Base-by-base conservation (phyloP, 37 sponge, comb jelly and placozoan genomes). In the Spongilla lacustris region DNA sequence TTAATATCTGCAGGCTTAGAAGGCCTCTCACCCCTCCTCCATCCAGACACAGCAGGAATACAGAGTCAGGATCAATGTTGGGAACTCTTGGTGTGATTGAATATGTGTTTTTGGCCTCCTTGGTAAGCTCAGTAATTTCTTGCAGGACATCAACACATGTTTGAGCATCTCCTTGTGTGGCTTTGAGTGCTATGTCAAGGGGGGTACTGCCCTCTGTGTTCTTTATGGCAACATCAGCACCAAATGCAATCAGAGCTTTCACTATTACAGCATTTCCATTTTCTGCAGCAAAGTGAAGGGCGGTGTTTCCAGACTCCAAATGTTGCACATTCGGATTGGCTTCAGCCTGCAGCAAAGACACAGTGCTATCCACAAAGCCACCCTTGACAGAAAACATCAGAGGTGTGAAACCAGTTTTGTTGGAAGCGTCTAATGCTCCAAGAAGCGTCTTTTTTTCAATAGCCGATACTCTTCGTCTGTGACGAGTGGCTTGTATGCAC, bases 21-120 rank as follows among this genome's bases (percentile, higher is more conserved):
- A 86, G 84, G 19, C 81, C 84, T 13, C 87, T 35, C 26, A 84
- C 78, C 23, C 92, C 92, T 27, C 92, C 92, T 17, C 92, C 92
- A 71, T 91, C 92, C 24, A 83, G 72, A 66, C 75, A 69, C 26
- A 91, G 84, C 19, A 81, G 69, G 30, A 58, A 81, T 5, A 28
- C 29, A 46, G 37, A 26, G 23, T 46, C 46, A 46, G 46, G 8
- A 8, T 4, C 46, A 46, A 46, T 8, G 8, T 46, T 8, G 8
- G 46, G 46, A 46, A 46, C 8, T 8, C 8, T 46, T 46, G 4
- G 46, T 46, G 46, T 8, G 8, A 4, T 46, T 10, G 46, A 4
- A 8, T 46, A 46, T 46, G 8, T 46, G 46, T 46, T 8, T 10
- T 46, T 46, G 46, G 46, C 46, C 46, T 46, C 8, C 46, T 46